A percentile compares a stretch with the other conserved stretches of the same genome.
Conservation (phyloP, 2,113 vertebrate species). For the Leucoraja erinaceus region DNA sequence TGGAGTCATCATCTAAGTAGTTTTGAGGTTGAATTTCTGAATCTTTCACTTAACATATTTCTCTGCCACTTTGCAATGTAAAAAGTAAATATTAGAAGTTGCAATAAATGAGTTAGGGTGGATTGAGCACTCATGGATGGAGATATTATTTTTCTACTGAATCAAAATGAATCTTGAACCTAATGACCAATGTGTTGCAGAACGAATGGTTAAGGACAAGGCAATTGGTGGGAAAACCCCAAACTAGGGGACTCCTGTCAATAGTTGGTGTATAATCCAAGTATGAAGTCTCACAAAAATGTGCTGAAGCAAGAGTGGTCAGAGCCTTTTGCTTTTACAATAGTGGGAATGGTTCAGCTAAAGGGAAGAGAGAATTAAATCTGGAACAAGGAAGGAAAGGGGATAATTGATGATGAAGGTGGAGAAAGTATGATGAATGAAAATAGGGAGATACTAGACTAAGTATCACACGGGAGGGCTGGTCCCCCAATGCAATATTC, state of each 20-base stretch:
- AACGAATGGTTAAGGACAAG: not conserved
- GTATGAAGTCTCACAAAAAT: not conserved
- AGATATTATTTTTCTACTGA: not conserved
- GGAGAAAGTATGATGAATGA: no score
- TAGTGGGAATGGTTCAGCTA: not conserved
- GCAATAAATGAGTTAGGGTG: not conserved
- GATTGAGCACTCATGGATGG: not conserved
- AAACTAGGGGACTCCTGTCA: not conserved
- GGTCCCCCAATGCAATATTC: no score
- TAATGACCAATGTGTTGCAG: not conserved
- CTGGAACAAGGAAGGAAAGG: not conserved
- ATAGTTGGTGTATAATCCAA: not conserved
- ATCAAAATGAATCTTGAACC: not conserved
- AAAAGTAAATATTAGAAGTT: slow-evolving; percentile 42
- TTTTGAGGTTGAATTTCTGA: slow-evolving; percentile 46
- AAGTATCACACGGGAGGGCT: no score
- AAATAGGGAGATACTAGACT: no score
- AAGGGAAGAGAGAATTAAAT: not conserved
- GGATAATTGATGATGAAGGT: not conserved
- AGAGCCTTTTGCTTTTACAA: not conserved
- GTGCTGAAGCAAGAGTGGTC: not conserved
- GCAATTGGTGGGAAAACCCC: not conserved
- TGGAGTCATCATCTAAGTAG: slow-evolving; percentile 38
- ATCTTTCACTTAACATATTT: slow-evolving; percentile 57
- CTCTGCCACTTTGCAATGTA: slow-evolving; percentile 42